Percentiles rank a stretch among this genome's conserved stretches.
phyloP scores from a whole-genome alignment of 1,140 invertebrate genomes.

The Panagrolaimus sp. region DNA sequence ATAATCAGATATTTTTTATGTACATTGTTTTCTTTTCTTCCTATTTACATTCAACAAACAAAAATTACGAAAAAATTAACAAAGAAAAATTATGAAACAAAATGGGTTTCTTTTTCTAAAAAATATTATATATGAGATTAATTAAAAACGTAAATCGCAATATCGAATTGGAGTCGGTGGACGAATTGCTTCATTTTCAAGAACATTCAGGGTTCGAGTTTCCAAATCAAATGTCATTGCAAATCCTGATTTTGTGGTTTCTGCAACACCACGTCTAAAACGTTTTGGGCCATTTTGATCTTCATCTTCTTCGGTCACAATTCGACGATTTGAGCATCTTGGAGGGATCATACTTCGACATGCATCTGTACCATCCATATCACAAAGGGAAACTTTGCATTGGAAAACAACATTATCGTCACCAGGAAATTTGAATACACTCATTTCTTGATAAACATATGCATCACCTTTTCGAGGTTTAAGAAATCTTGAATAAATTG shows the following conservation, averaged over 20 bases:
- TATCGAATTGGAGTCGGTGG: conserved; percentile 48
- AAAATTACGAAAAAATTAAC: no score
- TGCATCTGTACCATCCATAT: conserved; percentile 41
- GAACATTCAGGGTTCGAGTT: conserved; percentile 52
- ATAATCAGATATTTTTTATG: no score
- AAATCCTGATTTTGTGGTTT: conserved; percentile 34
- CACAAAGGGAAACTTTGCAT: conserved; percentile 53
- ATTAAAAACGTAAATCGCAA: conserved; percentile 47
- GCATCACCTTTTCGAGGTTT: conserved; percentile 10
- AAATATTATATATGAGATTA: conserved; percentile 8
- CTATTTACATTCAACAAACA: no score
- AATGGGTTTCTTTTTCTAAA: no score
- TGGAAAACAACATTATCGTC: conserved; percentile 54
- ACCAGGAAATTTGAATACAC: conserved; percentile 57
- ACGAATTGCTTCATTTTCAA: conserved; percentile 53
- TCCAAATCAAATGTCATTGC: conserved; percentile 37
- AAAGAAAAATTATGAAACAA: no score
- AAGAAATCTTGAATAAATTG: conserved; percentile 44
- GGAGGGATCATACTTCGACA: conserved; percentile 45
- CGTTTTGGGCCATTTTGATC: conserved; percentile 13
- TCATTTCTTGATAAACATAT: conserved; percentile 52
- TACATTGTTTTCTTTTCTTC: no score
- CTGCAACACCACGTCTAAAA: conserved; percentile 33
- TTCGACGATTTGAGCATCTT: conserved; percentile 6
- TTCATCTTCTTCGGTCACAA: conserved; percentile 42